Evolutionary conservation across 2,113 vertebrate species (phyloP).

Genomic region (Sinocyclocheilus grahami): DNA sequence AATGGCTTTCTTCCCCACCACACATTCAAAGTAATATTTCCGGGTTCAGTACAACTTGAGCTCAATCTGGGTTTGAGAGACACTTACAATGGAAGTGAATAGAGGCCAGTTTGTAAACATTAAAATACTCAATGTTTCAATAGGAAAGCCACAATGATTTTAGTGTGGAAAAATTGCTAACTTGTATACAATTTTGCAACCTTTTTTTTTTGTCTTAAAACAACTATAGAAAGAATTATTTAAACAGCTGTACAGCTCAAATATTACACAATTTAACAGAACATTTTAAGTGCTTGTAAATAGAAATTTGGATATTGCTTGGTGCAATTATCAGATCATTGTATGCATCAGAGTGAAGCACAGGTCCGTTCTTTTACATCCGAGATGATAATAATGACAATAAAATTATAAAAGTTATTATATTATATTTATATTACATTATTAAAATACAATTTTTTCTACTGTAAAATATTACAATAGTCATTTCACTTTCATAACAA

Average conservation of each 20-base stretch:
- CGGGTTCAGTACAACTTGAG: not conserved
- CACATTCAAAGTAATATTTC: not conserved
- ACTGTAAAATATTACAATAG: not conserved
- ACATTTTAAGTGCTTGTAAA: not conserved
- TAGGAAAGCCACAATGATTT: not conserved
- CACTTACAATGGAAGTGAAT: not conserved
- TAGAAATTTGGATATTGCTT: too few species aligned
- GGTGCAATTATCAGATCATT: too few species aligned
- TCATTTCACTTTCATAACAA: not conserved
- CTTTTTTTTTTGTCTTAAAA: not conserved
- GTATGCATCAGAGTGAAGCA: too few species aligned
- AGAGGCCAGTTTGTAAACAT: not conserved
- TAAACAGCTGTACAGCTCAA: too few species aligned
- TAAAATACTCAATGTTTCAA: not conserved
- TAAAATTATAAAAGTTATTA: too few species aligned
- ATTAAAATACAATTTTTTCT: too few species aligned
- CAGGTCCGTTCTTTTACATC: not conserved
- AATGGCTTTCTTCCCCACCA: not conserved
- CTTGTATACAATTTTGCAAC: not conserved
- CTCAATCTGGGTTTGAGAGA: not conserved
- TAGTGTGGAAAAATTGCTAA: not conserved
- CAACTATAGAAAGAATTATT: too few species aligned
- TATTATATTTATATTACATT: too few species aligned
- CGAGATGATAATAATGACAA: too few species aligned
- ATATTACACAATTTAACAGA: not conserved